Conservation (phyloP, 2,888 invertebrate genomes). For the Tenthredo notha region DNA sequence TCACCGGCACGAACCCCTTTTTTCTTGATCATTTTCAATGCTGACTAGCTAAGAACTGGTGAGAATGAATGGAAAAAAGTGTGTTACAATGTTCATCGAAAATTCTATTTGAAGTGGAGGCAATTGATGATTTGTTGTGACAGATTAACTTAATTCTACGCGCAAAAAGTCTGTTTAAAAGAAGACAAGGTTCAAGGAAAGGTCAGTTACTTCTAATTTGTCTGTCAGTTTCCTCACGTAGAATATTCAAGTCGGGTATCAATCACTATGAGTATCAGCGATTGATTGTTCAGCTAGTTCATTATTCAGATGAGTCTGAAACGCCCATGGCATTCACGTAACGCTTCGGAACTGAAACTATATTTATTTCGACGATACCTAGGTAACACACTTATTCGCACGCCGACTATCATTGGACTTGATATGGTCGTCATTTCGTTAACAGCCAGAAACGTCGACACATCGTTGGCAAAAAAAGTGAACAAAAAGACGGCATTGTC, state of each 20-base stretch:
- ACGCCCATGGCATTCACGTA: constrained; percentile 27
- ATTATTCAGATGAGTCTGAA: constrained; percentile 27
- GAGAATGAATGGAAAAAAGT: not conserved
- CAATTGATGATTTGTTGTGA: not conserved
- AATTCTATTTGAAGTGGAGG: not conserved
- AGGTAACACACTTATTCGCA: too few relatives aligned
- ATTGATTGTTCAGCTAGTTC: constrained; percentile 39
- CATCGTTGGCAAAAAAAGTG: too few relatives aligned
- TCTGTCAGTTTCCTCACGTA: not conserved
- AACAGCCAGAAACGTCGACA: too few relatives aligned
- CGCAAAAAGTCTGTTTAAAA: not conserved
- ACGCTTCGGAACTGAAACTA: not conserved
- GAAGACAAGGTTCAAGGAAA: not conserved
- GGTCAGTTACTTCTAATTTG: constrained; percentile 33
- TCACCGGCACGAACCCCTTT: too few relatives aligned
- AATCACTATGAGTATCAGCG: constrained; percentile 36
- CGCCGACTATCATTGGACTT: too few relatives aligned
- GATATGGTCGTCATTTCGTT: too few relatives aligned
- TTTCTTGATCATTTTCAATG: too few relatives aligned
- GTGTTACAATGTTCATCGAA: not conserved
- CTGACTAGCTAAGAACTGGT: too few relatives aligned
- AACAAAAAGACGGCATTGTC: too few relatives aligned
- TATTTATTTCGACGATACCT: not conserved
- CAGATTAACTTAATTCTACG: not conserved
- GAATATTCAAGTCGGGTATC: constrained; percentile 33